A percentile compares a stretch with the other conserved stretches of the same genome.
Evolutionary conservation across 2,797 vertebrate species (phyloP).

Genomic region (Oreortyx pictus): DNA sequence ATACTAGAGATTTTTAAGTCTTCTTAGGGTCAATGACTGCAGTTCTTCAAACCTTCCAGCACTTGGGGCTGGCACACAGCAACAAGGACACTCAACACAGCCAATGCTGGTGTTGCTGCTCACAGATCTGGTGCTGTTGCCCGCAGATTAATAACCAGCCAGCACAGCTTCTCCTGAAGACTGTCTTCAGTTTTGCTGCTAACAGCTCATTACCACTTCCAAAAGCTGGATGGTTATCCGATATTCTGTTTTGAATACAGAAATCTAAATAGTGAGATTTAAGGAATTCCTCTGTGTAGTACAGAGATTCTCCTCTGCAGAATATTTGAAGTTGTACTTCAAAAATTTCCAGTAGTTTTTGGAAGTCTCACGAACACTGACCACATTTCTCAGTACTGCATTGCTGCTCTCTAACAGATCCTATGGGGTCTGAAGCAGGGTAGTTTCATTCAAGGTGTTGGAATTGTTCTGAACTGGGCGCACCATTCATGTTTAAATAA

Average conservation of each 20-base stretch:
- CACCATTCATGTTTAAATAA: neutral
- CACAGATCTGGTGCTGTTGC: neutral
- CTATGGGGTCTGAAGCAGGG: accelerated
- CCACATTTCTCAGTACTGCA: neutral
- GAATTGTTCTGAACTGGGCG: neutral
- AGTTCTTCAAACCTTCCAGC: neutral
- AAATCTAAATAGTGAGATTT: neutral
- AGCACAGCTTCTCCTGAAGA: neutral
- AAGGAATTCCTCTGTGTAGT: neutral
- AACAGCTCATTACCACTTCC: neutral
- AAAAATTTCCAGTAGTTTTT: neutral
- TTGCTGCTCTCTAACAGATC: neutral
- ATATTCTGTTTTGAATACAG: neutral
- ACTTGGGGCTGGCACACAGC: neutral
- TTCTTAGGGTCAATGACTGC: neutral
- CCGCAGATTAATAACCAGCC: neutral
- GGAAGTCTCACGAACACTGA: neutral
- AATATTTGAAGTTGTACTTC: neutral
- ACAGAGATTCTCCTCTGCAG: neutral
- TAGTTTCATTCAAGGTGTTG: neutral
- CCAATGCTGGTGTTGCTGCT: neutral
- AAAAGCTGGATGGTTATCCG: neutral
- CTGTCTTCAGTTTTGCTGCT: neutral
- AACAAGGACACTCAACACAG: neutral
- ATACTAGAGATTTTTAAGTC: neutral